A percentile compares a stretch with the other conserved stretches of the same genome.
Conservation (phyloP, 1,140 invertebrate genomes). For the Drosophila kikkawai region DNA sequence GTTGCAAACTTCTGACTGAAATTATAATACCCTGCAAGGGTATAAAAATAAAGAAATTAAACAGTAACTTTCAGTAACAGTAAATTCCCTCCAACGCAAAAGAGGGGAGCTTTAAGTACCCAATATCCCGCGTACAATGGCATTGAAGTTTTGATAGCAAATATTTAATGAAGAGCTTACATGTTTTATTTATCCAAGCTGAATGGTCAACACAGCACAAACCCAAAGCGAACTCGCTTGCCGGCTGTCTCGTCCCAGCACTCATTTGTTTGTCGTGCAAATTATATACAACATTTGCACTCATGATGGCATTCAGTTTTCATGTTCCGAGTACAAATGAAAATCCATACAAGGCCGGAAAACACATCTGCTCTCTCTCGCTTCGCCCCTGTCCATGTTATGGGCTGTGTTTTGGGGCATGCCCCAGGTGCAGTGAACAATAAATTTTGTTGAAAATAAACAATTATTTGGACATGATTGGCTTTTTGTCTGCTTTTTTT, state of each 20-base stretch:
- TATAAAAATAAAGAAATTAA: too few relatives aligned
- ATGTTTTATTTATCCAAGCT: slow-evolving; percentile 77
- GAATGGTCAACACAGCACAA: slow-evolving; percentile 69
- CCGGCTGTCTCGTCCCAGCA: neutral
- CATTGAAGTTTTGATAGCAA: slow-evolving; percentile 63
- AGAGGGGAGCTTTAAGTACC: slow-evolving; percentile 47
- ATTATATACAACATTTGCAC: slow-evolving; percentile 63
- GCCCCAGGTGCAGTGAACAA: slow-evolving; percentile 71
- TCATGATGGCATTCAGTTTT: slow-evolving; percentile 40
- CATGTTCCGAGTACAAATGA: slow-evolving; percentile 55
- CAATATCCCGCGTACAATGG: slow-evolving; percentile 40
- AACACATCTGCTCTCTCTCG: slow-evolving; percentile 15
- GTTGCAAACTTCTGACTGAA: too few relatives aligned
- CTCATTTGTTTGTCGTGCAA: slow-evolving; percentile 66
- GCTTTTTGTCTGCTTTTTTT: slow-evolving; percentile 13
- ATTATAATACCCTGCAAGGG: too few relatives aligned
- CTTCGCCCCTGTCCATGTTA: neutral
- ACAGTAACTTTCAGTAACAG: too few relatives aligned
- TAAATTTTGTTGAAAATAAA: slow-evolving; percentile 76
- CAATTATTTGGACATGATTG: slow-evolving; percentile 66
- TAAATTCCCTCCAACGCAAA: too few relatives aligned
- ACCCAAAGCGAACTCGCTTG: slow-evolving; percentile 17
- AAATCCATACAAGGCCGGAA: slow-evolving; percentile 36
- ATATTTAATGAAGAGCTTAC: slow-evolving; percentile 76
- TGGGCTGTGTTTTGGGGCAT: slow-evolving; percentile 23